phyloP scores from a whole-genome alignment of 2,797 vertebrate species.

The Microctenopoma lineatum region DNA sequence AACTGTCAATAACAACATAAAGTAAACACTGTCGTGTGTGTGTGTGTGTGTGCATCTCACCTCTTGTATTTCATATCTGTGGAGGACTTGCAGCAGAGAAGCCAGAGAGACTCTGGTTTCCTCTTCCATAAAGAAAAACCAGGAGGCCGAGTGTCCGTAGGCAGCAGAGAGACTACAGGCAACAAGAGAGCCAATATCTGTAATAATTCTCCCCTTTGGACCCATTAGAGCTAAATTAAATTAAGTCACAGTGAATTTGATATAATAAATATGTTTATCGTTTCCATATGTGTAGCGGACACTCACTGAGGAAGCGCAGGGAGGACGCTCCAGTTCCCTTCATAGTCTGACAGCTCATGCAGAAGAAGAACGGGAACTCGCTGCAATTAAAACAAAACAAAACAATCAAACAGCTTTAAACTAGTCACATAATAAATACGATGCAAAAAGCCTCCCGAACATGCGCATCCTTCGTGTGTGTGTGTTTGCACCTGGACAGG shows the following conservation, averaged over 20 bases:
- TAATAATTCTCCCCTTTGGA: background rate
- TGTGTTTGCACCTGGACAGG: too few species aligned
- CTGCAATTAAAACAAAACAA: slow-evolving; percentile 67
- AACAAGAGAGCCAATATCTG: slow-evolving; percentile 3
- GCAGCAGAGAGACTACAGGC: slow-evolving; percentile 58
- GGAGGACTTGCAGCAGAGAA: slow-evolving; percentile 83
- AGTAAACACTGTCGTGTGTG: background rate
- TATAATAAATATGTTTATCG: background rate
- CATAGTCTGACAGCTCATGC: slow-evolving; percentile 85
- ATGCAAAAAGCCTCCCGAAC: background rate
- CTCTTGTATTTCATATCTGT: slow-evolving; percentile 78
- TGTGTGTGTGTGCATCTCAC: slow-evolving; percentile 41
- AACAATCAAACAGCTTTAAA: background rate
- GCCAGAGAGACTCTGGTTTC: slow-evolving; percentile 84
- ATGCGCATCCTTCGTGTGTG: too few species aligned
- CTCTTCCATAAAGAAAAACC: slow-evolving; percentile 94
- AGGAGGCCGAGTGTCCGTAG: slow-evolving; percentile 78
- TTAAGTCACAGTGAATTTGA: background rate
- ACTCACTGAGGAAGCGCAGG: slow-evolving; percentile 83
- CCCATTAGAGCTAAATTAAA: background rate
- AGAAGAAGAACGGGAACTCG: slow-evolving; percentile 83
- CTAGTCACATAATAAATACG: background rate
- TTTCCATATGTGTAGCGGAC: background rate
- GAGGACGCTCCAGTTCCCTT: slow-evolving; percentile 90
- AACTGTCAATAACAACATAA: too few species aligned